A percentile compares a stretch with the other conserved stretches of the same genome.
Evolutionary conservation across 37 sponge, comb jelly and placozoan genomes (phyloP).

Genomic region (Crambe crambe): DNA sequence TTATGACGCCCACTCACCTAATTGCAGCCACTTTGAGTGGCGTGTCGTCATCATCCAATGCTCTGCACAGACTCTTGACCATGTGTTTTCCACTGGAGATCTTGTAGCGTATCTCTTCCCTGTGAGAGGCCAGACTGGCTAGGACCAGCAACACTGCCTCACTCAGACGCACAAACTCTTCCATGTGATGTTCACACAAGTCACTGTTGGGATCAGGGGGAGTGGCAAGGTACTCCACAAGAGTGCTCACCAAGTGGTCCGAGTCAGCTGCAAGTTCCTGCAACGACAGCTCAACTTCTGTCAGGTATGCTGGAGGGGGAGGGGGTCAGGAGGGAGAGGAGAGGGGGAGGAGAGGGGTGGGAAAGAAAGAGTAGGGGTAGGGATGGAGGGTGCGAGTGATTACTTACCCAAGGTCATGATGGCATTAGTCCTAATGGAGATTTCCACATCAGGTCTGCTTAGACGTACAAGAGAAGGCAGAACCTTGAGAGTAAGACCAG

Average conservation of each 20-base stretch:
- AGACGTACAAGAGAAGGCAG: slow-evolving; percentile 35
- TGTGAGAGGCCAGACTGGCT: slow-evolving; percentile 15
- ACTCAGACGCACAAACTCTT: not conserved
- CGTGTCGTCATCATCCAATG: not conserved
- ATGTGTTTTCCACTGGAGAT: not conserved
- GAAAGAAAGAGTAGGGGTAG: not conserved
- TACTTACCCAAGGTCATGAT: slow-evolving; percentile 11
- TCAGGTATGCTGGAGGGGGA: slow-evolving; percentile 31
- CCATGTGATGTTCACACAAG: not conserved
- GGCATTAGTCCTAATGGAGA: slow-evolving; percentile 4
- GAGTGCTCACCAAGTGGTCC: slow-evolving; percentile 29
- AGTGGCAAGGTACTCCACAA: slow-evolving; percentile 19
- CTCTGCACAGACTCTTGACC: not conserved
- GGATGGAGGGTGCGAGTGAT: not conserved
- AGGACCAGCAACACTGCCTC: slow-evolving; percentile 6
- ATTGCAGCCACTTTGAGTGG: slow-evolving; percentile 22
- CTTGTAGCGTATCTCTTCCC: slow-evolving; percentile 26
- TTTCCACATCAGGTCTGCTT: not conserved
- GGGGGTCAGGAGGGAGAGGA: not conserved
- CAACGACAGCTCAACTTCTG: not conserved
- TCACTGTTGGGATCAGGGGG: not conserved
- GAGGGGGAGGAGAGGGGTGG: not conserved
- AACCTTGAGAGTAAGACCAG: slow-evolving; percentile 15
- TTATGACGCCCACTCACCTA: slow-evolving; percentile 14
- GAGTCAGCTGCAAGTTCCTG: slow-evolving; percentile 39